Conservation (phyloP, 1,140 invertebrate species). For the Andrena cerasifolii region DNA sequence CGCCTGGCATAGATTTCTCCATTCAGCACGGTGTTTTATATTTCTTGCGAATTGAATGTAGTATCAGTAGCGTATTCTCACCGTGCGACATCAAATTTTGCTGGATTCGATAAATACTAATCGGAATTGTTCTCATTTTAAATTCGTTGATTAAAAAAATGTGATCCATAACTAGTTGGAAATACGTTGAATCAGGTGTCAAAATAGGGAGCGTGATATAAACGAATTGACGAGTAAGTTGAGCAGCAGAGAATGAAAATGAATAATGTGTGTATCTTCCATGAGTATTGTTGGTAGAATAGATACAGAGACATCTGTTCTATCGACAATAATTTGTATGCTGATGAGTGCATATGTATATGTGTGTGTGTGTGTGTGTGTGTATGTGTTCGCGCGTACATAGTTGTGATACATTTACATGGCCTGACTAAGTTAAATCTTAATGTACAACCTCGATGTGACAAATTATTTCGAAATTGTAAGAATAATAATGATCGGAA, state of each 20-base stretch:
- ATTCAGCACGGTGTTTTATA: conserved; percentile 43
- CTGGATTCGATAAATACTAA: conserved; percentile 1
- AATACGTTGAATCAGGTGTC: conserved; percentile 24
- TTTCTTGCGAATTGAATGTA: conserved; percentile 48
- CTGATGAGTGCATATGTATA: conserved; percentile 36
- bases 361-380: conserved; percentile 39
- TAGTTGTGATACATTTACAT: conserved; percentile 43
- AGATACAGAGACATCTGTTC: too few relatives aligned
- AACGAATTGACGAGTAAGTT: conserved; percentile 10
- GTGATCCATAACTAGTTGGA: conserved; percentile 40
- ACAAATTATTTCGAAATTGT: conserved; percentile 32
- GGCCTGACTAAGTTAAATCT: conserved; percentile 36
- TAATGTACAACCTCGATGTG: background rate
- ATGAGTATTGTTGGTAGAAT: too few relatives aligned
- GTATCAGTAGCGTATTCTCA: conserved; percentile 18
- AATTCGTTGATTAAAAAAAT: conserved; percentile 36
- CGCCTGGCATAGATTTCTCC: conserved; percentile 43
- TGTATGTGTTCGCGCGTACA: conserved; percentile 27
- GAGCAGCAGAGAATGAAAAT: conserved; percentile 27
- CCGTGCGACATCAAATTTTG: conserved; percentile 10
- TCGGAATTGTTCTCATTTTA: conserved; percentile 11
- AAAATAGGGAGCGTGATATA: conserved; percentile 27
- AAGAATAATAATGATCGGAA: background rate
- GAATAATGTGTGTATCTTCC: conserved; percentile 30
- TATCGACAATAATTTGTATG: conserved; percentile 53